Evolutionary conservation across 2,113 vertebrate genomes (phyloP), one percentile per base, ranked within the genome.

Genomic region (Calyptomena viridis): DNA sequence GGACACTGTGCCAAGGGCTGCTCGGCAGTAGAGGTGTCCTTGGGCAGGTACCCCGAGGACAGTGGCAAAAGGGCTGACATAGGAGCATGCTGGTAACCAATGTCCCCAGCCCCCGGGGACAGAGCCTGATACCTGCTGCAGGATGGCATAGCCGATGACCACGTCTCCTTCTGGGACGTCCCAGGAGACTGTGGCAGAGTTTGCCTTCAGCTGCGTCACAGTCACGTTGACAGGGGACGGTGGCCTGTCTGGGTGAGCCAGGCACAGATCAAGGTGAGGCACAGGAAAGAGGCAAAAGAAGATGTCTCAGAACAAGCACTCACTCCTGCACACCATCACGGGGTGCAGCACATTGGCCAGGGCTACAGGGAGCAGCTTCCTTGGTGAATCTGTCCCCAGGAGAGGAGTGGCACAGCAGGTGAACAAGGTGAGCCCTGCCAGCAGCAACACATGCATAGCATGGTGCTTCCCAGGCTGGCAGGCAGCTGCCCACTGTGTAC

Each of bases 71-170:
- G 68, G 76, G 59, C 59, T 13, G 8, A 53, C 27, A 66, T 0
- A 19, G 63, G 14, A 89, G 73, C 91, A 73, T 71, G 75, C 69
- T 56, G 71, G 47, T 9, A 31, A 79, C 30, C 14, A n/a, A 64
- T 8, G 55, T 52, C 30, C 87, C 71, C 69, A 68, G 49, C 3
- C n/a, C 37, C 31, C 39, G 20, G 42, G 18, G 17, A 63, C 25
- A 89, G 23, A 47, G 35, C 46, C 63, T 28, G 56, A 86, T 98
- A 99, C 99, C 98, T 99, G 99, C 97, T 99, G 99, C 25, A 98
- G 98, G 94, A 99, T 99, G 68, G 99, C 99, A 94, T 99, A 99
- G 97, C 99, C 99, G 71, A 99, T 99, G 97, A 99, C 98, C 86
- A 99, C 95, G 2, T 99, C 99, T 93, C 99, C 99, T 92, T 99